Evolutionary conservation across 2,797 vertebrate genomes (phyloP), one percentile per base, ranked within the genome.

Genomic region (Chlorospingus semifuscus): DNA sequence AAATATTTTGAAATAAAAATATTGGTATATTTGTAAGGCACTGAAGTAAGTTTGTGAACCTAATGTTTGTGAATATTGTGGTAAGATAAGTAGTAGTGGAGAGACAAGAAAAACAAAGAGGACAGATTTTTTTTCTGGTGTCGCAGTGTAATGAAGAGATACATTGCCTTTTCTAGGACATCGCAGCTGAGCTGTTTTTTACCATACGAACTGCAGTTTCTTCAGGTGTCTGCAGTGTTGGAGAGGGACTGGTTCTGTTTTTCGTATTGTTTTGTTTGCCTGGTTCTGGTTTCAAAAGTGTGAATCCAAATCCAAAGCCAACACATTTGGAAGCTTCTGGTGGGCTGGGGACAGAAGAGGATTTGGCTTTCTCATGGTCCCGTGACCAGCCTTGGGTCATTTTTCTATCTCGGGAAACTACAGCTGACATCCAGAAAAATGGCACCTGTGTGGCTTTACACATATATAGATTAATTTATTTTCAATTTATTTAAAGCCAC

Each of bases 321-420:
- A 93, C 64, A 59, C 83, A 85, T 65, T 52, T 77, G 23, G 41
- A 82, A 65, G 24, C 68, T 94, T 84, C 60, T 95, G 32, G 14
- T 83, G n/a, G 49, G 36, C 53, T 64, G 60, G 19, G 13, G 14
- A 55, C 56, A 61, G 60, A 56, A 80, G 15, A 2, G 34, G 7
- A 49, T 79, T 84, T 87, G 69, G 27, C 57, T 87, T 94, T 92
- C 56, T 77, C 13, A 10, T 80, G 71, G 91, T 57, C 90, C 42
- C 6, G 5, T 87, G 91, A 74, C 75, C 18, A n/a, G 32, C 65
- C 83, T 89, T 53, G 56, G 57, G 82, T 92, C 86, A 95, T 96
- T 94, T 91, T 97, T 72, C 86, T 96, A 59, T 89, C 96, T 96
- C 22, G 15, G 95, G 94, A 94, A 93, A 86, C 64, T 75, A 93